Conservation (phyloP, 2,888 invertebrate species). For the Acrocyrtus sp. region DNA sequence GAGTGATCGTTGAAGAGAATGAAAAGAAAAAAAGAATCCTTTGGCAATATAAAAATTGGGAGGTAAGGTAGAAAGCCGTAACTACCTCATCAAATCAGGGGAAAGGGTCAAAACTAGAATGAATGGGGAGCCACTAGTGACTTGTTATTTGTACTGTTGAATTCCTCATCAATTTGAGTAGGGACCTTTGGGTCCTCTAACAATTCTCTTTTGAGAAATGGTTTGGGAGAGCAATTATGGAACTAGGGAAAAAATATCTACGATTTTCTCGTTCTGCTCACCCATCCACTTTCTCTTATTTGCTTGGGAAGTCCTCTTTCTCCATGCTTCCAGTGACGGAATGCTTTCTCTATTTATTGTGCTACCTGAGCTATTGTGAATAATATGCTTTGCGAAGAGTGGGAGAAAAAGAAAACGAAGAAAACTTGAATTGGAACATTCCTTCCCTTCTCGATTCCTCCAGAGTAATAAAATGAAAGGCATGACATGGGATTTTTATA, state of each 20-base stretch:
- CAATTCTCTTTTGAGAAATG: slow-evolving; percentile 22
- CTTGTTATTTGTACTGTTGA: slow-evolving; percentile 39
- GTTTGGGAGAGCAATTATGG: slow-evolving; percentile 16
- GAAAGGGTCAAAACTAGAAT: slow-evolving; percentile 15
- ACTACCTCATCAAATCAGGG: too few species aligned
- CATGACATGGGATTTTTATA: too few species aligned
- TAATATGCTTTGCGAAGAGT: too few species aligned
- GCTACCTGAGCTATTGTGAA: too few species aligned
- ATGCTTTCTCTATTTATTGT: too few species aligned
- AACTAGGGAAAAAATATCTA: slow-evolving; percentile 16
- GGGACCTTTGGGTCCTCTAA: slow-evolving; percentile 34
- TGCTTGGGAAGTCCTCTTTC: too few species aligned
- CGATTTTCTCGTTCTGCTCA: too few species aligned
- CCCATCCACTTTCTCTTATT: too few species aligned
- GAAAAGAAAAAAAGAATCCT: background rate
- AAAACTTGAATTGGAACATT: background rate
- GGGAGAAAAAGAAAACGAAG: background rate
- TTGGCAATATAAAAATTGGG: background rate
- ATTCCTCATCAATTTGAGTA: slow-evolving; percentile 46
- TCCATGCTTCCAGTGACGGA: too few species aligned
- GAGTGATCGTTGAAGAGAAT: background rate
- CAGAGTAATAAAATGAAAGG: slow-evolving; percentile 1
- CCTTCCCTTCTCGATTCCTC: background rate
- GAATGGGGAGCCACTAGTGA: slow-evolving; percentile 36
- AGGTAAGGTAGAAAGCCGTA: background rate